These are phyloP conservation scores for Rhinophrynus dorsalis DNA, from an alignment of 2,797 vertebrate genomes.

Conservation along the genomic window DNA sequence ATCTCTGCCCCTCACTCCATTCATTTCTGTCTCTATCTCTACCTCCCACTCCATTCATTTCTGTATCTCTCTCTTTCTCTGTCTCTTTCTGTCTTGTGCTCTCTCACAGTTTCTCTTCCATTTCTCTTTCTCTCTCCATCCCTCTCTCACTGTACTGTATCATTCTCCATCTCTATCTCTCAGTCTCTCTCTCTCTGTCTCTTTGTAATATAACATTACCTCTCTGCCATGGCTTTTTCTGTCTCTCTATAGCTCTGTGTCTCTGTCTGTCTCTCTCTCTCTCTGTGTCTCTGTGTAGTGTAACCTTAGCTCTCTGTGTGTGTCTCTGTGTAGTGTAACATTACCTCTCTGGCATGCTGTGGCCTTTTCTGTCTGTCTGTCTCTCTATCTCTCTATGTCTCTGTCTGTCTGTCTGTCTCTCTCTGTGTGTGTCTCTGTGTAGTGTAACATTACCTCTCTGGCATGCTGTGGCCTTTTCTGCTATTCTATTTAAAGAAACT, in stretches of 20 bases:
- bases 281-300: no score
- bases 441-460: not conserved
- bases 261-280: no score
- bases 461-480: not conserved
- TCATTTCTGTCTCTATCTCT: no score
- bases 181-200: not conserved
- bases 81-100: no score
- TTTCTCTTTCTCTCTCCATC: no score
- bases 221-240: not conserved
- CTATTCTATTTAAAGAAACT: constrained; percentile 16
- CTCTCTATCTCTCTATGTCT: no score
- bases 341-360: not conserved
- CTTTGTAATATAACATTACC: not conserved
- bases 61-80: not conserved
- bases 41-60: not conserved
- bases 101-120: not conserved
- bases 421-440: not conserved
- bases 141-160: no score
- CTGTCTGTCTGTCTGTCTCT: not conserved
- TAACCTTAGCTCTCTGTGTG: not conserved
- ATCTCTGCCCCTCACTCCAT: no score
- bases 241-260: no score
- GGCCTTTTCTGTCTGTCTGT: no score
- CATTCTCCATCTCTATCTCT: no score
- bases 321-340: not conserved